Base-by-base conservation (phyloP, 1,140 invertebrate genomes). In the Hycleus cichorii region DNA sequence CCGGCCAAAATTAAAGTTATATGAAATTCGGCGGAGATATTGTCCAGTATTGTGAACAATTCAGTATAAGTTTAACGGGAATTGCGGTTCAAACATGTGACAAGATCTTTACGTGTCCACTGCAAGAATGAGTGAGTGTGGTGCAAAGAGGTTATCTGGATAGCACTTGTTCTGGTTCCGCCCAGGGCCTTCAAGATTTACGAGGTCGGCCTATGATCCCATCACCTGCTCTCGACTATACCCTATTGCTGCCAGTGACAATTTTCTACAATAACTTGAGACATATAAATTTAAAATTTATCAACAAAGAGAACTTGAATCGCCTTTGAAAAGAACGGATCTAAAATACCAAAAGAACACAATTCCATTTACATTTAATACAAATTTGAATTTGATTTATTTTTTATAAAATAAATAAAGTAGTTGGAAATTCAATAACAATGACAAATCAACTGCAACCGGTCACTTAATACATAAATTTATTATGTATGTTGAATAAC, bases 131-230 rank as follows among this genome's bases (percentile, higher is more conserved):
- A 66, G 63, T 60, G 49, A 60, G 57, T 64, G 57, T 53, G 54
- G 66, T 60, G 61, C 62, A 65, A 59, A 62, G 47, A 61, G 66
- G 66, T 68, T 68, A 68, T 68, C 66, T 65, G 66, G 63, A 60
- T 63, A 65, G 62, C 64, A 66, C 66, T 68, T 65, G 66, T 66
- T 65, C 60, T 58, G 56, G 64, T 62, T 59, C 64, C 59, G 62
- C 54, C 62, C 60, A 50, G 57, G 61, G 55, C 57, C 58, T 39
- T 54, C 46, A 50, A 62, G 62, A 68, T 68, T 68, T 68, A 68
- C 66, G 64, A 65, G 59, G 51, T 63, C 60, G 51, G 57, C 50
- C 60, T 59, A 60, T 63, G 59, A 65, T 63, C 60, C 52, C 58
- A 61, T 63, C 63, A 67, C 60, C 49, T 60, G 53, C 50, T 39